These are phyloP conservation scores for Danio rerio DNA, from an alignment of 2,113 vertebrate genomes.

Conservation along the genomic window GRCz12tu NC_133180.1:39910501-39911000, in stretches of 20 bases:
- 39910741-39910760: slow-evolving; percentile 47
- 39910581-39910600: no score
- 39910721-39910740: background rate
- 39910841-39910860: slow-evolving; percentile 44
- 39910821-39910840: slow-evolving; percentile 25
- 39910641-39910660: background rate
- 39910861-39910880: background rate
- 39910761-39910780: slow-evolving; percentile 63
- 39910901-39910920: slow-evolving; percentile 27
- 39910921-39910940: background rate
- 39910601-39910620: no score
- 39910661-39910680: background rate
- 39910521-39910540: no score
- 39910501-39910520: no score
- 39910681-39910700: slow-evolving; percentile 49
- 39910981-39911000: background rate
- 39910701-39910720: background rate
- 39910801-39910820: background rate
- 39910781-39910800: slow-evolving; percentile 54
- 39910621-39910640: no score
- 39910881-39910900: slow-evolving; percentile 15
- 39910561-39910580: no score
- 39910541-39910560: no score
- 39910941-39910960: slow-evolving; percentile 13
- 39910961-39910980: background rate